phyloP scores from a whole-genome alignment of 2,113 vertebrate species.

The Mungos mungo region DNA sequence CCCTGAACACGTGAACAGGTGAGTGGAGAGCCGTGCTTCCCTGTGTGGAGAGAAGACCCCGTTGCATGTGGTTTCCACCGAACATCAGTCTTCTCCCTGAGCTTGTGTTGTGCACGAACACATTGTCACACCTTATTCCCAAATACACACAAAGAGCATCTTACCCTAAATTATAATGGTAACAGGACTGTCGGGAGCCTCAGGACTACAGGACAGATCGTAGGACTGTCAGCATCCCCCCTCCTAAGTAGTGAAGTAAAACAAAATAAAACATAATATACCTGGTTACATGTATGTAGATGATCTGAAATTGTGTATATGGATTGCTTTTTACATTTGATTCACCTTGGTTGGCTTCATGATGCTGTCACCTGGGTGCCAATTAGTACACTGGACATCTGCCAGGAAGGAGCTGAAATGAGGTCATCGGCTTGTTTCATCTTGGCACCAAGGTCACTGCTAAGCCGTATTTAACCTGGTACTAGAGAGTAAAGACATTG shows the following conservation, averaged over 20 bases:
- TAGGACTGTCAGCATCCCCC: background rate
- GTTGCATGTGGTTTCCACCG: background rate
- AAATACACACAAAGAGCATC: background rate
- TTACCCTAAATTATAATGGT: background rate
- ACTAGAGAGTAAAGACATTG: background rate
- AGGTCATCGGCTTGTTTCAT: constrained; percentile 39
- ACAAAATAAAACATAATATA: background rate
- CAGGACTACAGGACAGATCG: no score
- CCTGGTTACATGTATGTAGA: background rate
- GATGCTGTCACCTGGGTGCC: background rate
- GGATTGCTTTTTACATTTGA: background rate
- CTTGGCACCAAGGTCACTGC: constrained; percentile 23
- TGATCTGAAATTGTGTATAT: background rate
- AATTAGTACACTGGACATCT: constrained; percentile 46
- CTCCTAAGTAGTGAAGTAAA: background rate
- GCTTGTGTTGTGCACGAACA: no score
- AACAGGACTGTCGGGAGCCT: background rate
- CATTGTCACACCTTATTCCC: background rate
- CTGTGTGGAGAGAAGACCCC: background rate
- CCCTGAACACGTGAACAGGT: background rate
- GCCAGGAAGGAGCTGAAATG: constrained; percentile 47
- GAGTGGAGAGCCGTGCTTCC: fast-evolving
- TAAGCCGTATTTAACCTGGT: constrained; percentile 45
- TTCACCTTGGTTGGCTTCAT: constrained; percentile 33
- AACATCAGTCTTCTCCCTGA: background rate